Evolutionary conservation across 2,888 invertebrate genomes (phyloP).

Genomic region (Piscicola geometra): DNA sequence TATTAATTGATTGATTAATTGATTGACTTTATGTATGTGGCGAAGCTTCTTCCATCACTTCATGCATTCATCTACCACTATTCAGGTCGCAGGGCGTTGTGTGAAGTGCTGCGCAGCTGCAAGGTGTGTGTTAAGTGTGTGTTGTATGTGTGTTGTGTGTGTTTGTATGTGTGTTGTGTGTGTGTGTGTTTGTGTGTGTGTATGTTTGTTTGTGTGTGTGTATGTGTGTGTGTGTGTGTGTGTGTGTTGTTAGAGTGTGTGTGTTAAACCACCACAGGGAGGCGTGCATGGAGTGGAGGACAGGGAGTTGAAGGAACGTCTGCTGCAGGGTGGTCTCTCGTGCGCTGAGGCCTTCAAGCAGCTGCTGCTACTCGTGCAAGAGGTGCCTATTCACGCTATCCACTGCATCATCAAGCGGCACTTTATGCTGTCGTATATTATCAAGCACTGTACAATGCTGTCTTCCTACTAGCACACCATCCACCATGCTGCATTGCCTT

Average conservation of each 20-base stretch:
- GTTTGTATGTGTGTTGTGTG: slow-evolving; percentile 49
- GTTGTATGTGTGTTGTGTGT: slow-evolving; percentile 59
- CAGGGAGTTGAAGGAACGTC: slow-evolving; percentile 69
- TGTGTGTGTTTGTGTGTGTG: not conserved
- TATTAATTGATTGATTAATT: no score
- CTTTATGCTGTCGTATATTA: no score
- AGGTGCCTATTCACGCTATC: slow-evolving; percentile 45
- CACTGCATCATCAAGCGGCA: not conserved
- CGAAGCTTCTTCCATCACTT: no score
- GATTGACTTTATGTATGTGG: no score
- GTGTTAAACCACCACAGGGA: slow-evolving; percentile 49
- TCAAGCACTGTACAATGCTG: no score
- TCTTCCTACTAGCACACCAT: no score
- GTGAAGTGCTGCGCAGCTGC: slow-evolving; percentile 82
- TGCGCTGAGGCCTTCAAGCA: slow-evolving; percentile 81
- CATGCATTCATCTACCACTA: no score
- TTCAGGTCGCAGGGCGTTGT: slow-evolving; percentile 79
- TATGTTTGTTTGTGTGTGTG: not conserved
- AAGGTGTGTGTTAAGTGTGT: slow-evolving; percentile 60
- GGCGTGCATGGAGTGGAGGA: slow-evolving; percentile 72
- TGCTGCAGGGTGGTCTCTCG: slow-evolving; percentile 74
- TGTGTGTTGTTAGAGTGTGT: not conserved
- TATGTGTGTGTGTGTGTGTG: not conserved
- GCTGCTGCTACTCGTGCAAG: slow-evolving; percentile 65
- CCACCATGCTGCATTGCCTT: no score